Evolutionary conservation across 2,797 vertebrate genomes (phyloP).

Genomic region (Triplophysa yarkandensis): DNA sequence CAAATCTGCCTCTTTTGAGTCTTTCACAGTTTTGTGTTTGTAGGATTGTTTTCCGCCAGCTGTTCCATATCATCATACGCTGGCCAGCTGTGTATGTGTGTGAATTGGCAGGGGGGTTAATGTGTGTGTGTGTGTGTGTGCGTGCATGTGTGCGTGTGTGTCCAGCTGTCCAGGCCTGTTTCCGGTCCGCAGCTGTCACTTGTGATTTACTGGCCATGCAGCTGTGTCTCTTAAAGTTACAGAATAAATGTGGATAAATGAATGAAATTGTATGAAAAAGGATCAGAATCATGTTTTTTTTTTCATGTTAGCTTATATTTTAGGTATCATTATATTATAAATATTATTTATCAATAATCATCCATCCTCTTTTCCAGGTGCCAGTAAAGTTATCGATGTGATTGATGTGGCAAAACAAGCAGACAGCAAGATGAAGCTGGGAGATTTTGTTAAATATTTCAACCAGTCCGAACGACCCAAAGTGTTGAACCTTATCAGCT

Average conservation of each 20-base stretch:
- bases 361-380: constrained; percentile 74
- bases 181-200: constrained; percentile 53
- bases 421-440: constrained; percentile 98
- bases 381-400: constrained; percentile 95
- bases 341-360: not conserved
- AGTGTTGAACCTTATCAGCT: constrained; percentile 98
- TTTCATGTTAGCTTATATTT: not conserved
- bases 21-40: not conserved
- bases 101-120: not conserved
- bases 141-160: constrained; percentile 26
- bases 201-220: constrained; percentile 68
- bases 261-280: not conserved
- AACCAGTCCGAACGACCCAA: constrained; percentile 87
- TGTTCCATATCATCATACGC: constrained; percentile 67
- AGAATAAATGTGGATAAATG: not conserved
- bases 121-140: constrained; percentile 16
- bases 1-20: not conserved
- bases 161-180: constrained; percentile 69
- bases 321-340: not conserved
- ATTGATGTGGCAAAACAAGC: constrained; percentile 98
- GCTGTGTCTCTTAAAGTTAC: constrained; percentile 50
- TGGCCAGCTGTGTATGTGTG: constrained; percentile 66
- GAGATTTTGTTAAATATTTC: constrained; percentile 95
- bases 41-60: constrained; percentile 32
- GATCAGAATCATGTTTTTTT: not conserved